phyloP scores from a whole-genome alignment of 2,888 invertebrate species.

The Ectropis crepuscularia region DNA sequence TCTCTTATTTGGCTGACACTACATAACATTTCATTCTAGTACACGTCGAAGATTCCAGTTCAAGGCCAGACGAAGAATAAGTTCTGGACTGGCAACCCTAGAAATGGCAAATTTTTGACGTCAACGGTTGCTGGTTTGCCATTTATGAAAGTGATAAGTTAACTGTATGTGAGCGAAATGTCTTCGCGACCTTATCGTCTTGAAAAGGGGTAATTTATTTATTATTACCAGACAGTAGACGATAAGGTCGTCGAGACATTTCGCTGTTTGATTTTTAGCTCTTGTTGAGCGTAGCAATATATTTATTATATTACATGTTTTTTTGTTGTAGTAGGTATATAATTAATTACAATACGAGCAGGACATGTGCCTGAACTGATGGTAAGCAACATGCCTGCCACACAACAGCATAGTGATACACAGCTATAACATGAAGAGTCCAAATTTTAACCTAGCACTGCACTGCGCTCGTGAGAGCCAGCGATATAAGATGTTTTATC shows the following conservation, averaged over 20 bases:
- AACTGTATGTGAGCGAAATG: constrained; percentile 6
- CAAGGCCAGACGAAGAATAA: constrained; percentile 23
- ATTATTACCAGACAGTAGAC: neutral
- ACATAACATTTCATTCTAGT: neutral
- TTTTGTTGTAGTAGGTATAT: too few relatives aligned
- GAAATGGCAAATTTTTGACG: constrained; percentile 29
- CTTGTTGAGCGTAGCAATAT: too few relatives aligned
- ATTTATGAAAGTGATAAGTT: constrained; percentile 23
- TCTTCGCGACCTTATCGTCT: constrained; percentile 10
- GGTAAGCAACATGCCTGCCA: too few relatives aligned
- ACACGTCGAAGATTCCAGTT: constrained; percentile 17
- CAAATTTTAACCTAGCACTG: too few relatives aligned
- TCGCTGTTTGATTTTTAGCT: too few relatives aligned
- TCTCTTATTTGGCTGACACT: constrained; percentile 20
- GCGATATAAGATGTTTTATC: too few relatives aligned
- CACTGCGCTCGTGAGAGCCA: too few relatives aligned
- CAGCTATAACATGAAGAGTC: too few relatives aligned
- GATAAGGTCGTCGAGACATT: neutral
- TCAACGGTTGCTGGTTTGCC: constrained; percentile 23
- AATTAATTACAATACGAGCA: too few relatives aligned
- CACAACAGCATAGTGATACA: too few relatives aligned
- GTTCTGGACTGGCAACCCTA: constrained; percentile 21
- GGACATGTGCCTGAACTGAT: too few relatives aligned
- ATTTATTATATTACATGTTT: too few relatives aligned
- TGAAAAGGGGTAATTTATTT: constrained; percentile 1